These are phyloP conservation scores for Chauna torquata DNA, from an alignment of 2,113 vertebrate genomes.

Conservation along the genomic window DNA sequence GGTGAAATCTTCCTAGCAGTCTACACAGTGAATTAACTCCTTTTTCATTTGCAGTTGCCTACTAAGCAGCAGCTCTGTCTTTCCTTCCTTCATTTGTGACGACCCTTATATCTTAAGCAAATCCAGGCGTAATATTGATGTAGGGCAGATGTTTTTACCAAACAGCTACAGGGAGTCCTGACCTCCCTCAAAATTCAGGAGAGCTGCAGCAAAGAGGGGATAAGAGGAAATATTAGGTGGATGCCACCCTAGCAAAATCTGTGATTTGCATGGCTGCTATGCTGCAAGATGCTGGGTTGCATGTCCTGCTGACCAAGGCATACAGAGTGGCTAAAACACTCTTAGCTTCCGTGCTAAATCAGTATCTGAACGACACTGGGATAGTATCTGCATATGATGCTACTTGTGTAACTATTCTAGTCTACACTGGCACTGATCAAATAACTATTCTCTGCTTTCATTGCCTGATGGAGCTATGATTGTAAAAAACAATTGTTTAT, in stretches of 20 bases:
- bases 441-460: not conserved
- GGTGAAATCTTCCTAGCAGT: not conserved
- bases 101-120: not conserved
- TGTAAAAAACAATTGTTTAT: not conserved
- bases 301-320: accelerated
- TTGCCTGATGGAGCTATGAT: not conserved
- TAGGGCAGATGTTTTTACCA: not conserved
- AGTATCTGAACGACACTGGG: not conserved
- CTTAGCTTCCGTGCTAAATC: not conserved
- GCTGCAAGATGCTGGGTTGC: not conserved
- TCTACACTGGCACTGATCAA: not conserved
- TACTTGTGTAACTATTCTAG: not conserved
- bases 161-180: not conserved
- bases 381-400: not conserved
- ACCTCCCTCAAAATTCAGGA: not conserved
- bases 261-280: not conserved
- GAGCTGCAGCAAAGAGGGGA: not conserved
- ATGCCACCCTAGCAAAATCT: not conserved
- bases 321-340: not conserved
- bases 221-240: not conserved
- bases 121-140: not conserved
- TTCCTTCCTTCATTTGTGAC: not conserved
- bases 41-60: not conserved
- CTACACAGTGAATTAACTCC: not conserved
- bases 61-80: not conserved